Percentiles rank a stretch among this genome's conserved stretches.
Evolutionary conservation across 2,797 vertebrate genomes (phyloP).

Genomic region (Luscinia megarhynchos): DNA sequence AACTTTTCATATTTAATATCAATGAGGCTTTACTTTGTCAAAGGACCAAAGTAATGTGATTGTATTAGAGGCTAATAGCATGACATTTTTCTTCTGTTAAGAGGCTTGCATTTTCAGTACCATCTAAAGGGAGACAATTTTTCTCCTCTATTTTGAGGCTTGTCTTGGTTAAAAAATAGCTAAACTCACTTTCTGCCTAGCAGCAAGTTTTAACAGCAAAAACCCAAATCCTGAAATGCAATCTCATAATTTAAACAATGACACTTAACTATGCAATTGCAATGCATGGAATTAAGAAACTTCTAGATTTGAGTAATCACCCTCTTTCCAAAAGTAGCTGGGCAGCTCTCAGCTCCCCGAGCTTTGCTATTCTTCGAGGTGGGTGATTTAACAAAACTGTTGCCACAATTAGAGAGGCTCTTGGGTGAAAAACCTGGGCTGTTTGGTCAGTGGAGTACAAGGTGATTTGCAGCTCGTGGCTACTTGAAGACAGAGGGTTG

Average conservation of each 20-base stretch:
- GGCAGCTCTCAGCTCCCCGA: not conserved
- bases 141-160: constrained; percentile 29
- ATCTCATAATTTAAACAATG: not conserved
- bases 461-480: constrained; percentile 31
- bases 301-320: not conserved
- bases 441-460: not conserved
- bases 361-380: not conserved
- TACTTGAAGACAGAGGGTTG: constrained; percentile 4
- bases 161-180: constrained; percentile 18
- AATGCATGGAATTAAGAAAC: not conserved
- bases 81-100: constrained; percentile 47
- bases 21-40: constrained; percentile 40
- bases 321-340: not conserved
- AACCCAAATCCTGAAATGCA: not conserved
- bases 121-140: not conserved
- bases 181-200: constrained; percentile 29
- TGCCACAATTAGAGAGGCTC: not conserved
- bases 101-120: constrained; percentile 24
- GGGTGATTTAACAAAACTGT: not conserved
- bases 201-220: constrained; percentile 9
- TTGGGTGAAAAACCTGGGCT: not conserved
- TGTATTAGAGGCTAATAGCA: constrained; percentile 43
- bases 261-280: not conserved
- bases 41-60: constrained; percentile 53
- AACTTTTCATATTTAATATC: constrained; percentile 53